These are phyloP conservation scores for Nesogale talazaci DNA, from an alignment of 2,113 vertebrate genomes.

Conservation along the genomic window DNA sequence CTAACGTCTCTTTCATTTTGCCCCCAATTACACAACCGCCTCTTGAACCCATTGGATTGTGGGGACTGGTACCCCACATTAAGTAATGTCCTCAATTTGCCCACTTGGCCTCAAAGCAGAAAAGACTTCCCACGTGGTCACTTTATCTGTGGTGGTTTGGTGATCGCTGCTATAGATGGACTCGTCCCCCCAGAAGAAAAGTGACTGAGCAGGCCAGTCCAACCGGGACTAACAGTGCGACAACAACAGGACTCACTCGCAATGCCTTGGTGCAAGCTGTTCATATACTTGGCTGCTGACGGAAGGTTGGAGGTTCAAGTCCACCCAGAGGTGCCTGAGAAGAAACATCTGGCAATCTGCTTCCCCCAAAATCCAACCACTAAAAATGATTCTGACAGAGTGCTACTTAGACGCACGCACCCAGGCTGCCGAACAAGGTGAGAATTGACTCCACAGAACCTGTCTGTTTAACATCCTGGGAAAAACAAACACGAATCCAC, in stretches of 20 bases:
- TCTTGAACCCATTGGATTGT: too few species aligned
- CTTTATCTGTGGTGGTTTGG: constrained; percentile 26
- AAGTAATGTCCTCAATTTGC: constrained; percentile 28
- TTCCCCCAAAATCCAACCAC: background rate
- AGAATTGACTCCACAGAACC: background rate
- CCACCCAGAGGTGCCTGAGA: background rate
- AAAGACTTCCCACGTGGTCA: constrained; percentile 48
- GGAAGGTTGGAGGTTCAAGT: background rate
- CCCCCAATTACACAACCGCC: too few species aligned
- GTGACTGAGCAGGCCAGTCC: background rate
- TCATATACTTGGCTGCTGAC: background rate
- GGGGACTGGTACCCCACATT: background rate
- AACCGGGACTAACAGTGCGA: too few species aligned
- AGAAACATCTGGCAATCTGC: background rate
- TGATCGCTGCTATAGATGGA: background rate
- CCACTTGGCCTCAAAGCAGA: constrained; percentile 42
- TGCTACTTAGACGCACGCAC: background rate
- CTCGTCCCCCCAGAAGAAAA: background rate
- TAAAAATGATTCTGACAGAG: background rate
- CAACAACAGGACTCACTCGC: background rate
- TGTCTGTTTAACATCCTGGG: background rate
- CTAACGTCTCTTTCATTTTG: too few species aligned
- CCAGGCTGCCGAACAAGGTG: background rate
- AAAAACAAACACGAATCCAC: background rate
- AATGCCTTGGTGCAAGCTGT: background rate